These are phyloP conservation scores for Oreotrochilus melanogaster DNA, from an alignment of 2,113 vertebrate species.

Conservation along the genomic window DNA sequence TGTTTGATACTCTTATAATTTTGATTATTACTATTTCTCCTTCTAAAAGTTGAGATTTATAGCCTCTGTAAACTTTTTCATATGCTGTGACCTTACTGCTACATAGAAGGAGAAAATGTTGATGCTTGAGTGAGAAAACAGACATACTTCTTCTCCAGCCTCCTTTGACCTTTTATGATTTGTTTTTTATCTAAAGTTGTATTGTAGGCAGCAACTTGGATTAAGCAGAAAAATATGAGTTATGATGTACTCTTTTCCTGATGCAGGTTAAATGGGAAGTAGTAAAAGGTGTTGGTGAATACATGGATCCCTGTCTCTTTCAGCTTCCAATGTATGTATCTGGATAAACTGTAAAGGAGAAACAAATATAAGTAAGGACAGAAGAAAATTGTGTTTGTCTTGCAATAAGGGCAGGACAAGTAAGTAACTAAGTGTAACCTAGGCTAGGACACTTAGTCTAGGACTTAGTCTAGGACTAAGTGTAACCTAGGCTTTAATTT, in stretches of 20 bases:
- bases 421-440: too few relatives aligned
- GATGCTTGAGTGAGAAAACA: neutral
- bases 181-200: neutral
- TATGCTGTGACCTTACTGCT: neutral
- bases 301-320: neutral
- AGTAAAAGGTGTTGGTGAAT: neutral
- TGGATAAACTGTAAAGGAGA: neutral
- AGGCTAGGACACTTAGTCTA: too few relatives aligned
- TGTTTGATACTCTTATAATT: neutral
- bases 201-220: neutral
- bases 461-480: too few relatives aligned
- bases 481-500: neutral
- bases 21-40: neutral
- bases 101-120: neutral
- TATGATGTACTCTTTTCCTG: neutral
- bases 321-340: neutral
- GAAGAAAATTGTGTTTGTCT: neutral
- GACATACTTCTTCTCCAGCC: neutral
- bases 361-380: neutral
- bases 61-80: neutral
- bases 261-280: neutral
- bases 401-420: neutral
- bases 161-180: neutral
- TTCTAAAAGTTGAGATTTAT: conserved; percentile 10
- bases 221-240: neutral